A percentile compares a stretch with the other conserved stretches of the same genome.
Evolutionary conservation across 2,888 invertebrate genomes (phyloP).

Genomic region (Trilocha varians): DNA sequence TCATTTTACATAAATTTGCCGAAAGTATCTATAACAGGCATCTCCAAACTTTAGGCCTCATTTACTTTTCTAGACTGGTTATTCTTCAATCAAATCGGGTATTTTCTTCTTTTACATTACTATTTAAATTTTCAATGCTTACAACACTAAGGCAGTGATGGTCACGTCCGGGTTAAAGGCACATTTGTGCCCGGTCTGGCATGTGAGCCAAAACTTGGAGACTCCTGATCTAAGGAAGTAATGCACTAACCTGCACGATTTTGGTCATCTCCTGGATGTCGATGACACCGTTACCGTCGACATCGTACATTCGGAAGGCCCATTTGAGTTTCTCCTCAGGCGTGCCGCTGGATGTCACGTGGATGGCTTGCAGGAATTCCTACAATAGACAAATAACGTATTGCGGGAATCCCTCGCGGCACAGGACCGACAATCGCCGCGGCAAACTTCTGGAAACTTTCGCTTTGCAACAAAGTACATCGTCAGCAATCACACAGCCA

Average conservation of each 20-base stretch:
- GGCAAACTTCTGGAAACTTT: neutral
- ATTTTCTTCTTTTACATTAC: too few relatives aligned
- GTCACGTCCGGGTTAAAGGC: too few relatives aligned
- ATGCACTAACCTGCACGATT: constrained; percentile 90
- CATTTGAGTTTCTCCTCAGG: constrained; percentile 98
- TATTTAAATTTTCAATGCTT: too few relatives aligned
- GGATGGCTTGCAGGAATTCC: constrained; percentile 98
- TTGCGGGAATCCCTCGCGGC: constrained; percentile 1
- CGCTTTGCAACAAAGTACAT: constrained; percentile 4
- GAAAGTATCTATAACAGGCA: too few relatives aligned
- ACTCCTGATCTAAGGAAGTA: too few relatives aligned
- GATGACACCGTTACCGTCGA: constrained; percentile 97
- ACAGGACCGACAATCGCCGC: constrained; percentile 15
- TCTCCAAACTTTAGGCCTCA: too few relatives aligned
- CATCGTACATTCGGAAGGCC: constrained; percentile 99
- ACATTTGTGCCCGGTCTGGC: too few relatives aligned
- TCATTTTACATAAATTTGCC: too few relatives aligned
- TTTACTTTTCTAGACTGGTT: too few relatives aligned
- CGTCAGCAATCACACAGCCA: neutral
- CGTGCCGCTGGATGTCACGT: constrained; percentile 97
- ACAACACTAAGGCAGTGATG: too few relatives aligned
- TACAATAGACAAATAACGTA: constrained; percentile 66
- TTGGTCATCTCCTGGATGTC: constrained; percentile 99
- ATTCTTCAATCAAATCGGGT: too few relatives aligned
- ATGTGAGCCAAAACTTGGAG: too few relatives aligned